Evolutionary conservation across 2,797 vertebrate species (phyloP).

Genomic region (Xyrichtys novacula): DNA sequence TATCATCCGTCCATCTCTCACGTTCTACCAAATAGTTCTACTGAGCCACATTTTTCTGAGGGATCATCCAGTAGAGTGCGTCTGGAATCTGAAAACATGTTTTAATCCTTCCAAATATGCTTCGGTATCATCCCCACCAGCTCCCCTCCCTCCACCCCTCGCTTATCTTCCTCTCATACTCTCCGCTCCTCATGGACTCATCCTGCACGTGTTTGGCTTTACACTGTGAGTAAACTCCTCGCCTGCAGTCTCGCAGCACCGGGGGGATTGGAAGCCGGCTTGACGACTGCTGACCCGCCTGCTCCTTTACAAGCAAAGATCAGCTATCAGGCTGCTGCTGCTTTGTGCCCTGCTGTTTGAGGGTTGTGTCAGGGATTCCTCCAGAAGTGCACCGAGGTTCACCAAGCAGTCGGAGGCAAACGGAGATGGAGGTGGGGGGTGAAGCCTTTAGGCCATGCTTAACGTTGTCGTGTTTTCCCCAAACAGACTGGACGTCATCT

Average conservation of each 20-base stretch:
- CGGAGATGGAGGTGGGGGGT: slow-evolving; percentile 26
- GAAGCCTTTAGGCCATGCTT: slow-evolving; percentile 61
- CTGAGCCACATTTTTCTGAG: not conserved
- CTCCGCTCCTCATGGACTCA: slow-evolving; percentile 9
- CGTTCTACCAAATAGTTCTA: not conserved
- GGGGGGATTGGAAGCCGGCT: slow-evolving; percentile 67
- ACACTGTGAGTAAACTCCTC: slow-evolving; percentile 55
- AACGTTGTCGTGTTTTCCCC: slow-evolving; percentile 40
- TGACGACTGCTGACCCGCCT: slow-evolving; percentile 75
- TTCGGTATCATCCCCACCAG: not conserved
- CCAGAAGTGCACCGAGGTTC: slow-evolving; percentile 80
- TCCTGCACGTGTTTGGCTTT: slow-evolving; percentile 58
- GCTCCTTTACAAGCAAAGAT: slow-evolving; percentile 82
- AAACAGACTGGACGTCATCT: slow-evolving; percentile 74
- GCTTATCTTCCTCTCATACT: no score
- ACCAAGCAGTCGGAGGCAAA: slow-evolving; percentile 78
- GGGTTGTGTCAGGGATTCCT: slow-evolving; percentile 83
- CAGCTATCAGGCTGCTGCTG: slow-evolving; percentile 75
- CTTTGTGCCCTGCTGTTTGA: slow-evolving; percentile 87
- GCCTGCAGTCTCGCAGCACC: slow-evolving; percentile 49
- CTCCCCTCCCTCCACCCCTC: no score
- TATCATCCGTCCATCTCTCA: not conserved
- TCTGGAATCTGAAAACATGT: slow-evolving; percentile 13
- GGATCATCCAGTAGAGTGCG: not conserved
- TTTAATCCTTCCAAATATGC: slow-evolving; percentile 39